phyloP scores from a whole-genome alignment of 2,797 vertebrate genomes.

The Limosa lapponica region DNA sequence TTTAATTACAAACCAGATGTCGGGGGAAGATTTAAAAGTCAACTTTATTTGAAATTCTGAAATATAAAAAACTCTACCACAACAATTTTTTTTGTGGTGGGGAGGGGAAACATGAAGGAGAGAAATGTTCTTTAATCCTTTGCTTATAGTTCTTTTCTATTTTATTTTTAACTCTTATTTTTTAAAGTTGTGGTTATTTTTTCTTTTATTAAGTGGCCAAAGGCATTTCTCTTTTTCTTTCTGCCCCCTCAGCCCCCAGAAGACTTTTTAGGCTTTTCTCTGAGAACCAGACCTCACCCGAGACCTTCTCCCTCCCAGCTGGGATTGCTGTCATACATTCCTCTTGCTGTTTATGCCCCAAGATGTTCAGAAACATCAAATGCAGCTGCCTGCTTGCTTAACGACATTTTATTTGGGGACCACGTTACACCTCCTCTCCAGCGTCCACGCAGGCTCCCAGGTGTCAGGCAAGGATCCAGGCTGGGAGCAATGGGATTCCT shows the following conservation, averaged over 20 bases:
- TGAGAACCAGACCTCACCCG: slow-evolving; percentile 28
- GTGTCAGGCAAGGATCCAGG: not conserved
- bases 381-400: not conserved
- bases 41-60: slow-evolving; percentile 51
- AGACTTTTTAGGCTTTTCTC: slow-evolving; percentile 18
- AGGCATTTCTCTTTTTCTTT: slow-evolving; percentile 11
- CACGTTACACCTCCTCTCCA: not conserved
- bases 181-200: slow-evolving; percentile 41
- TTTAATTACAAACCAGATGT: slow-evolving; percentile 53
- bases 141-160: slow-evolving; percentile 9
- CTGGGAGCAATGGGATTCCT: not conserved
- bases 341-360: slow-evolving; percentile 1
- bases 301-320: not conserved
- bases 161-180: slow-evolving; percentile 61
- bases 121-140: slow-evolving; percentile 60
- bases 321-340: not conserved
- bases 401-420: not conserved
- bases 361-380: slow-evolving; percentile 16
- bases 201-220: slow-evolving; percentile 7
- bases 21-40: slow-evolving; percentile 44
- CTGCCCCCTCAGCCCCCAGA: not conserved
- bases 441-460: not conserved
- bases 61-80: slow-evolving; percentile 31
- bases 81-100: slow-evolving; percentile 32
- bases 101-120: slow-evolving; percentile 51